Evolutionary conservation across 2,888 invertebrate genomes (phyloP), one percentile per base, ranked within the genome.

Genomic region (Polymixis flavicincta): DNA sequence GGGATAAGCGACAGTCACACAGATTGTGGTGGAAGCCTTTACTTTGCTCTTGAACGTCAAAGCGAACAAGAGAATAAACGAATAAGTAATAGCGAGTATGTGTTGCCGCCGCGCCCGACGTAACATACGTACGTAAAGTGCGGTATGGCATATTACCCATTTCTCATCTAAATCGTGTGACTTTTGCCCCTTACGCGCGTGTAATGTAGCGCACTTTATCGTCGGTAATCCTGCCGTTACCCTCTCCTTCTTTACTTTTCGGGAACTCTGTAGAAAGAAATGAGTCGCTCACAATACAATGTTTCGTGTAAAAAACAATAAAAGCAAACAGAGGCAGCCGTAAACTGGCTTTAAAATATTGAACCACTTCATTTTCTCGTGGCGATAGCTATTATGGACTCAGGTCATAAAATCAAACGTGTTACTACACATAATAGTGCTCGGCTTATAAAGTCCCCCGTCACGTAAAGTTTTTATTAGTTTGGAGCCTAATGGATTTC

Each of bases 151-250:
- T 92, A 92, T 89, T 90, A 90, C 88, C 90, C 92, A 93, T 94
- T 91, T 92, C 90, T 94, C 94, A 93, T 93, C 90, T 93, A 92
- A 93, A 93, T 93, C 89, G 93, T 89, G 92, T 88, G 93, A 93
- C 92, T 93, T 93, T 90, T 90, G 89, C 89, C 89, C 91, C 79
- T 87, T 89, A 92, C 89, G 88, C 89, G 89, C 90, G 91, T 90
- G 91, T 93, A 94, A 94, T 93, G 93, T 92, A 85, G 88, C 92
- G 87, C 91, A 92, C 90, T 94, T 94, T 93, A 93, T 92, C 92
- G 92, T 90, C 88, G 83, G 91, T 93, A 93, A 93, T 93, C 92
- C 91, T 78, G 79, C 87, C 83, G 84, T 90, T 88, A 91, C 88
- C 87, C 85, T 87, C 80, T 81, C 86, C 79, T 90, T 77, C 82